These are phyloP conservation scores for Arvicanthis niloticus DNA, from an alignment of 2,113 vertebrate species.

Conservation along the genomic window DNA sequence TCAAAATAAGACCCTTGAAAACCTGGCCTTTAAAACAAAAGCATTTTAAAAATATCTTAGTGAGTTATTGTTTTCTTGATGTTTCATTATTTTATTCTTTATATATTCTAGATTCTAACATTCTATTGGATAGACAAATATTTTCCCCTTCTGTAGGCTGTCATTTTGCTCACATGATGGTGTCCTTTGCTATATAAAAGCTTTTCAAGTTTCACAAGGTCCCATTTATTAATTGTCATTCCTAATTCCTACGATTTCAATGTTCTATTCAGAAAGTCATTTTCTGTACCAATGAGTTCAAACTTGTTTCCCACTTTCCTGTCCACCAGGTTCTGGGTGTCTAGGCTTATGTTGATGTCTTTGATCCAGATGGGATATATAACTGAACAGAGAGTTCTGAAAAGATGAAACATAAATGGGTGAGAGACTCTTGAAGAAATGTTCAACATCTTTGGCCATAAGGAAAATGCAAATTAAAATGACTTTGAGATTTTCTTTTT, in stretches of 20 bases:
- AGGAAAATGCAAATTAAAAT: background rate
- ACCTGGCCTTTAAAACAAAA: background rate
- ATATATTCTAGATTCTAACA: background rate
- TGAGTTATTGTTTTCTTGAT: background rate
- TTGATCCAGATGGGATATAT: background rate
- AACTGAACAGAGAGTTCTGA: background rate
- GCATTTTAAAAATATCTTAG: background rate
- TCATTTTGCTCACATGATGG: background rate
- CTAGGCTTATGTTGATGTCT: background rate
- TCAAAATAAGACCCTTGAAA: background rate
- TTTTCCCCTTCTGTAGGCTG: background rate
- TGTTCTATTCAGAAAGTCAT: background rate
- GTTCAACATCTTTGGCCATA: background rate
- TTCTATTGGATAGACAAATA: background rate
- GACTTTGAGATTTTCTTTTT: background rate
- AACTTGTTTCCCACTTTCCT: background rate
- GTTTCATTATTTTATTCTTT: background rate
- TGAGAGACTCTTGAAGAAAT: background rate
- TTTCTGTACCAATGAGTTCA: background rate
- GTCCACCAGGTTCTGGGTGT: background rate
- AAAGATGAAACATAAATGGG: background rate
- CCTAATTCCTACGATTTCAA: background rate
- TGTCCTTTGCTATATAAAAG: background rate
- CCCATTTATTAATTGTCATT: background rate
- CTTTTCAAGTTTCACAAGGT: background rate